Evolutionary conservation across 2,113 vertebrate genomes (phyloP).

Genomic region (Pungitius pungitius): DNA sequence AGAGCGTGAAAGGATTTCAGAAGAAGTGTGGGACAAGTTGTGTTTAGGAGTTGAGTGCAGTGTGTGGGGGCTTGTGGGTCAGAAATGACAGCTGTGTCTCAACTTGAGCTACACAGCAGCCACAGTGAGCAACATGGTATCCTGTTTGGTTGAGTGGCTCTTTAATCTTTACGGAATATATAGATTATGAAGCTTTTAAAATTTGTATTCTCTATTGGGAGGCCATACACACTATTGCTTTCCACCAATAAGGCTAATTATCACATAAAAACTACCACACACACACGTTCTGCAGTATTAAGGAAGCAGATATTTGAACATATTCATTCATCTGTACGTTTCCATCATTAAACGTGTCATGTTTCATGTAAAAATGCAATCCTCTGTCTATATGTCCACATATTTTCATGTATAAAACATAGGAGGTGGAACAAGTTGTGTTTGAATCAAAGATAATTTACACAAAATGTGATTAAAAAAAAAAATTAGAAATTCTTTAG

Average conservation of each 20-base stretch:
- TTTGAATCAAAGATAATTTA: background rate
- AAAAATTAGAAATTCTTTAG: no score
- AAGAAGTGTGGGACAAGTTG: conserved; percentile 86
- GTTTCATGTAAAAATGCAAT: background rate
- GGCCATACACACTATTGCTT: background rate
- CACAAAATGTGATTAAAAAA: background rate
- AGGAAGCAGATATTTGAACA: background rate
- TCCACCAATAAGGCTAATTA: background rate
- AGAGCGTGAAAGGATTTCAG: conserved; percentile 84
- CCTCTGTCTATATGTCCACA: background rate
- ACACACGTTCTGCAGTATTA: background rate
- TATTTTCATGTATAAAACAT: background rate
- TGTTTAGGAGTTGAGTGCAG: conserved; percentile 70
- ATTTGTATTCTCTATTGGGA: background rate
- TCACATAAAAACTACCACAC: background rate
- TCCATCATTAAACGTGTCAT: background rate
- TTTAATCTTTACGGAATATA: background rate
- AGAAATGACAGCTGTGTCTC: conserved; percentile 33
- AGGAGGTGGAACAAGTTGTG: background rate
- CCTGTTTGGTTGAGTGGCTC: background rate
- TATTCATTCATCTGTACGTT: background rate
- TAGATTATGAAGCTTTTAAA: background rate
- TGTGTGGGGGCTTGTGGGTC: conserved; percentile 53
- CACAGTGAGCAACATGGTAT: background rate
- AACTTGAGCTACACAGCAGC: conserved; percentile 2